Percentiles rank a stretch among this genome's conserved stretches.
Conservation (phyloP, 2,797 vertebrate species). For the Pipistrellus kuhlii region DNA sequence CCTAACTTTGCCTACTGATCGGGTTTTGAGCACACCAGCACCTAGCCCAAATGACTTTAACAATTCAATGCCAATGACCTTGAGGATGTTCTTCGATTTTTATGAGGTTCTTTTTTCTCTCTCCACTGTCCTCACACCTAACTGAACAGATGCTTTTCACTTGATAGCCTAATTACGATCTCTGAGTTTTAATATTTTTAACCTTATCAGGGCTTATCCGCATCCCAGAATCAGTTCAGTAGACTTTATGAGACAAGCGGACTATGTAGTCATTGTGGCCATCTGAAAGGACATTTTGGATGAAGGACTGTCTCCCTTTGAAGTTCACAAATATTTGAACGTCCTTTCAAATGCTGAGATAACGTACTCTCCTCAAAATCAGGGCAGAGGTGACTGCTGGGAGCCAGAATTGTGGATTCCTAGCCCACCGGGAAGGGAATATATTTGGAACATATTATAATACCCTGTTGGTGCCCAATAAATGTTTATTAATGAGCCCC, state of each 20-base stretch:
- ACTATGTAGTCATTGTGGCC: constrained; percentile 63
- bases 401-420: constrained; percentile 79
- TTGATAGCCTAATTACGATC: constrained; percentile 74
- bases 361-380: constrained; percentile 76
- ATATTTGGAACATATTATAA: constrained; percentile 79
- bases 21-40: constrained; percentile 68
- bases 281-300: constrained; percentile 75
- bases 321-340: constrained; percentile 79
- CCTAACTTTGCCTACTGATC: constrained; percentile 74
- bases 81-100: constrained; percentile 71
- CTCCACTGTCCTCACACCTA: constrained; percentile 58
- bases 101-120: constrained; percentile 60
- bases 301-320: constrained; percentile 78
- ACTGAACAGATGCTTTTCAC: constrained; percentile 74
- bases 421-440: constrained; percentile 76
- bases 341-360: constrained; percentile 80
- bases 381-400: constrained; percentile 82
- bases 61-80: constrained; percentile 79
- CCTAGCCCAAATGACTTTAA: constrained; percentile 71
- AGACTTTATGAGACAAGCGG: constrained; percentile 13
- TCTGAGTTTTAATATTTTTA: constrained; percentile 76
- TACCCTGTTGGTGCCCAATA: constrained; percentile 80
- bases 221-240: constrained; percentile 34
- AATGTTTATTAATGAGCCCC: constrained; percentile 85
- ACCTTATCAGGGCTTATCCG: constrained; percentile 65